Percentiles rank a stretch among this genome's conserved stretches.
phyloP scores from a whole-genome alignment of 1,140 invertebrate species.

The Drosophila ironensis region DNA sequence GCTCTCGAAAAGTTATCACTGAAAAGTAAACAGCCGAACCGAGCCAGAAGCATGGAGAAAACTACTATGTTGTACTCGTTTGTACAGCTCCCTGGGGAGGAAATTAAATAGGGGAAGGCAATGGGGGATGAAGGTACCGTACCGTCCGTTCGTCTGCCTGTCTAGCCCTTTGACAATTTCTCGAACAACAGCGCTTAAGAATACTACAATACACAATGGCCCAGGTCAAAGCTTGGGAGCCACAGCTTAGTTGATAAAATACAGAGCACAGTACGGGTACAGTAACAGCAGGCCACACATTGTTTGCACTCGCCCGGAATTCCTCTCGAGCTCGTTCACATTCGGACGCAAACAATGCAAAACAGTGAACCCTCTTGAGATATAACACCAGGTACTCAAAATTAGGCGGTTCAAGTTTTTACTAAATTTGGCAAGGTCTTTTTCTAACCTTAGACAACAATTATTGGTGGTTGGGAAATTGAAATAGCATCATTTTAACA shows the following conservation, averaged over 20 bases:
- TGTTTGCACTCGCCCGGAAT: not conserved
- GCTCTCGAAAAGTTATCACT: too few species aligned
- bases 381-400: too few species aligned
- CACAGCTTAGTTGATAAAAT: not conserved
- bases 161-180: not conserved
- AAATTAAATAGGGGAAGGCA: not conserved
- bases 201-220: constrained; percentile 22
- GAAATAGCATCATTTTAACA: too few species aligned
- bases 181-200: too few species aligned
- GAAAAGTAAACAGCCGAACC: not conserved
- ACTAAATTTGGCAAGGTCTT: too few species aligned
- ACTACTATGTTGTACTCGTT: too few species aligned
- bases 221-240: constrained; percentile 5
- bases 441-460: too few species aligned
- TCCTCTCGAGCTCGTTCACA: not conserved
- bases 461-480: too few species aligned
- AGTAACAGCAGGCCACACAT: too few species aligned
- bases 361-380: not conserved
- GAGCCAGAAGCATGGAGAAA: too few species aligned
- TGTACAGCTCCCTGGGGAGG: not conserved
- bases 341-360: not conserved
- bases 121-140: not conserved
- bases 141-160: not conserved
- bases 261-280: too few species aligned
- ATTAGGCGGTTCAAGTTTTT: too few species aligned